Percentiles rank a stretch among this genome's conserved stretches.
Evolutionary conservation across 2,113 vertebrate species (phyloP).

Genomic region (Onychorhynchus coronatus): DNA sequence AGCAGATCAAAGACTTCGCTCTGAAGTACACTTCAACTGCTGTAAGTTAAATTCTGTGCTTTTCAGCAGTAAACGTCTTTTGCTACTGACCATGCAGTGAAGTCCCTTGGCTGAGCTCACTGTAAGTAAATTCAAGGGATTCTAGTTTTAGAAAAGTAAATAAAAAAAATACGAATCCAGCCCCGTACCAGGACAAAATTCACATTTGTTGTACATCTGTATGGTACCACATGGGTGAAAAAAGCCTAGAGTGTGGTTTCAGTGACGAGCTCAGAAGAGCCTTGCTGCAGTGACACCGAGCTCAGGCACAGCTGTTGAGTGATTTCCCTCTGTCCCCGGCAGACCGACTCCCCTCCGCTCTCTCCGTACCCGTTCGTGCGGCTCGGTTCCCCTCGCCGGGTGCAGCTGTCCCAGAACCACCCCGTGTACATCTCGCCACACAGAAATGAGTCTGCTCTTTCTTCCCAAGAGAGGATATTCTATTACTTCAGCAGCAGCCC

Average conservation of each 20-base stretch:
- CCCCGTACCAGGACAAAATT: not conserved
- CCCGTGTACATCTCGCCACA: conserved; percentile 90
- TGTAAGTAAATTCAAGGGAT: not conserved
- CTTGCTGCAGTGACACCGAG: not conserved
- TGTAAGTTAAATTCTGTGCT: conserved; percentile 41
- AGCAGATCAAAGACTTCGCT: conserved; percentile 83
- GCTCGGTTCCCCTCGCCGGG: conserved; percentile 82
- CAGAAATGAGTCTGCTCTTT: conserved; percentile 73
- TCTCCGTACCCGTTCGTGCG: conserved; percentile 86
- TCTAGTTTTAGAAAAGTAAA: not conserved
- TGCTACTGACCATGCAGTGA: accelerated
- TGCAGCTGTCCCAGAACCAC: conserved; percentile 89
- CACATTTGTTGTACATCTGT: accelerated
- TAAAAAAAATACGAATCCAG: accelerated
- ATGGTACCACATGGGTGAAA: accelerated
- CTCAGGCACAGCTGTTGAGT: accelerated
- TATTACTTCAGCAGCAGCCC: conserved; percentile 94
- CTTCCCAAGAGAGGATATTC: conserved; percentile 85
- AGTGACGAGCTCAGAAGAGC: not conserved
- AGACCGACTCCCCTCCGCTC: conserved; percentile 83
- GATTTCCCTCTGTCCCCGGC: not conserved
- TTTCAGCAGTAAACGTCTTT: accelerated
- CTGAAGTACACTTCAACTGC: conserved; percentile 79
- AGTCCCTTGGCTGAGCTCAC: too few species aligned
- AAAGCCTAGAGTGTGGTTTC: not conserved